These are phyloP conservation scores for Campylomormyrus numenius DNA, from an alignment of 2,113 vertebrate species.

Conservation along the genomic window DNA sequence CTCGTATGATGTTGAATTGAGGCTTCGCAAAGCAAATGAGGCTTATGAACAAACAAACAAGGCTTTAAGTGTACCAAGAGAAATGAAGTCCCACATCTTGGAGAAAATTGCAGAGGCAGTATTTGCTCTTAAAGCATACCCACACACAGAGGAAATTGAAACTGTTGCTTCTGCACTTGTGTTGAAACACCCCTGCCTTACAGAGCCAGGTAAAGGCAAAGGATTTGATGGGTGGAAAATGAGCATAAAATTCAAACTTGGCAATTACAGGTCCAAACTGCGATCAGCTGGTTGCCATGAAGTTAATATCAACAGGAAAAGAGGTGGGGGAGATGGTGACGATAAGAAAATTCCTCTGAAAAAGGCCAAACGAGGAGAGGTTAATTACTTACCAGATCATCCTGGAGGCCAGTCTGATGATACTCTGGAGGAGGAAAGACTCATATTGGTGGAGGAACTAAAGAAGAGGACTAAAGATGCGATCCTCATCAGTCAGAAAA, in stretches of 20 bases:
- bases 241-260: not conserved
- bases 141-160: slow-evolving; percentile 19
- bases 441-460: not conserved
- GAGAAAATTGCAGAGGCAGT: slow-evolving; percentile 28
- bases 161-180: slow-evolving; percentile 19
- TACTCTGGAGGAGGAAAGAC: not conserved
- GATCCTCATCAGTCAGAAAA: not conserved
- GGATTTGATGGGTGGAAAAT: no score
- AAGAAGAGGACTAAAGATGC: not conserved
- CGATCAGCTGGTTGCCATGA: not conserved
- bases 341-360: not conserved
- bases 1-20: slow-evolving; percentile 28
- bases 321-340: not conserved
- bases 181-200: not conserved
- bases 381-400: not conserved
- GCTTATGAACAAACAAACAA: slow-evolving; percentile 20
- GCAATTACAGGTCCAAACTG: not conserved
- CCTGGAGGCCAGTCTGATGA: not conserved
- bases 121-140: slow-evolving; percentile 30
- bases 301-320: not conserved
- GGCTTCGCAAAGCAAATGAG: slow-evolving; percentile 24
- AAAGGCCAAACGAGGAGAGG: not conserved
- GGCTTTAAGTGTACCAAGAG: slow-evolving; percentile 14
- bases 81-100: slow-evolving; percentile 33
- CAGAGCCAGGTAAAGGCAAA: no score